Percentiles rank a stretch among this genome's conserved stretches.
Conservation (phyloP, 2,113 vertebrate species). For the Scophthalmus maximus region DNA sequence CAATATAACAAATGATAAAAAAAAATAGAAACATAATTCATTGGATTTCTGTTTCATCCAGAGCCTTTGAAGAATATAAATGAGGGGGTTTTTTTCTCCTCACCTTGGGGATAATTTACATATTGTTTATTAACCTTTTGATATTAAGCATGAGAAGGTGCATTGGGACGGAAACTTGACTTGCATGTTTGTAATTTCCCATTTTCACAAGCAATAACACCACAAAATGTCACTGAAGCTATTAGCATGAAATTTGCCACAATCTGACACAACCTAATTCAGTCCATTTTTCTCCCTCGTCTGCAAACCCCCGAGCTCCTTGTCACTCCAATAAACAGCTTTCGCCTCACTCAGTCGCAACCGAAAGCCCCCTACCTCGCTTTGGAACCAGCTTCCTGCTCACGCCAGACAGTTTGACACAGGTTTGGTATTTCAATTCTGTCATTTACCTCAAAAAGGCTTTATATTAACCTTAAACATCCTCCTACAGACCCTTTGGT, state of each 20-base stretch:
- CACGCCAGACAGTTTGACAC: constrained; percentile 27
- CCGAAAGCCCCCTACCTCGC: neutral
- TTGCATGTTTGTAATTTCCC: constrained; percentile 65
- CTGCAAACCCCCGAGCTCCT: constrained; percentile 40
- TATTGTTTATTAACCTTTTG: constrained; percentile 78
- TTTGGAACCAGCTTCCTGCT: constrained; percentile 18
- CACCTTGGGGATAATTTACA: constrained; percentile 63
- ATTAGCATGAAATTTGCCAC: constrained; percentile 67
- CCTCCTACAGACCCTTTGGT: neutral
- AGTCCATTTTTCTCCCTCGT: constrained; percentile 2
- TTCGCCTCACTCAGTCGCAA: neutral
- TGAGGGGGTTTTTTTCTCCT: constrained; percentile 32
- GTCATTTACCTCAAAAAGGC: neutral
- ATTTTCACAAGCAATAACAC: constrained; percentile 65
- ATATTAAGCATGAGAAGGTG: constrained; percentile 61
- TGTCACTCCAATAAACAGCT: constrained; percentile 42
- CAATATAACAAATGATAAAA: neutral
- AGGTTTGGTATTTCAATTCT: constrained; percentile 23
- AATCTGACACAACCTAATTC: constrained; percentile 58
- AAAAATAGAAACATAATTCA: constrained; percentile 17
- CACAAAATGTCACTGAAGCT: constrained; percentile 69
- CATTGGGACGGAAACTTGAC: constrained; percentile 50
- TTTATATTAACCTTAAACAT: constrained; percentile 8
- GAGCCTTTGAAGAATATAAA: constrained; percentile 59
- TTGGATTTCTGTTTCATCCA: constrained; percentile 29